A percentile compares a stretch with the other conserved stretches of the same genome.
Conservation (phyloP, 2,888 invertebrate species). For the Trissolcus brochymenae region DNA sequence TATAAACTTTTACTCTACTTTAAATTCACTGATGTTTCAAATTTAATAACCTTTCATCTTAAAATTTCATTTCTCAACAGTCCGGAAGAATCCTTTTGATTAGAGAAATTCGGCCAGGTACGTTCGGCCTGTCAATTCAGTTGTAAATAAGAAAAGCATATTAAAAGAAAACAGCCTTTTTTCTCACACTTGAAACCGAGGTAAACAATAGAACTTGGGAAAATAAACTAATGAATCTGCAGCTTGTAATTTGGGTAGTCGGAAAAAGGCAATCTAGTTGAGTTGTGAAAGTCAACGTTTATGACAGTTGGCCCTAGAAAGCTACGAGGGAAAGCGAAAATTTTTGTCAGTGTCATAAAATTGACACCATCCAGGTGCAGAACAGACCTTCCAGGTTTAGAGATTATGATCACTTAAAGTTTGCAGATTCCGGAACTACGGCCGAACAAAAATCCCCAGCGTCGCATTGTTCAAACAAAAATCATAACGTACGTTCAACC, state of each 20-base stretch:
- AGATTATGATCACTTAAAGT: slow-evolving; percentile 18
- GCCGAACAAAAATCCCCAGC: background rate
- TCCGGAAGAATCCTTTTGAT: no score
- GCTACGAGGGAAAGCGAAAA: slow-evolving; percentile 33
- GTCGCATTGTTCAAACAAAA: slow-evolving; percentile 23
- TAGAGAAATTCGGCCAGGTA: no score
- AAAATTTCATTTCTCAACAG: no score
- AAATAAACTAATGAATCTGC: slow-evolving; percentile 1
- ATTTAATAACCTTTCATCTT: no score
- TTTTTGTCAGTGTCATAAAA: slow-evolving; percentile 25
- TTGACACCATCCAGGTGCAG: slow-evolving; percentile 27
- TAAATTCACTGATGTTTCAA: no score
- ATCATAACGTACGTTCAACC: slow-evolving; percentile 32
- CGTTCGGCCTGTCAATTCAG: no score
- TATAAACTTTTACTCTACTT: no score
- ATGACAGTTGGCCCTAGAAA: slow-evolving; percentile 29
- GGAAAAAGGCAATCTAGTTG: slow-evolving; percentile 30
- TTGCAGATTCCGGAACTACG: slow-evolving; percentile 5
- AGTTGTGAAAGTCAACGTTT: slow-evolving; percentile 36
- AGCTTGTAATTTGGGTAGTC: slow-evolving; percentile 18
- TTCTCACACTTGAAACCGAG: background rate
- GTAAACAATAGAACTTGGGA: background rate
- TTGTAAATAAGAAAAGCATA: background rate
- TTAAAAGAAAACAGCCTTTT: background rate
- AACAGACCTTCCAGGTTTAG: slow-evolving; percentile 11